Base-by-base conservation (phyloP, 92 coral and sea anemone genomes). In the Epizoanthus rinbou region DNA sequence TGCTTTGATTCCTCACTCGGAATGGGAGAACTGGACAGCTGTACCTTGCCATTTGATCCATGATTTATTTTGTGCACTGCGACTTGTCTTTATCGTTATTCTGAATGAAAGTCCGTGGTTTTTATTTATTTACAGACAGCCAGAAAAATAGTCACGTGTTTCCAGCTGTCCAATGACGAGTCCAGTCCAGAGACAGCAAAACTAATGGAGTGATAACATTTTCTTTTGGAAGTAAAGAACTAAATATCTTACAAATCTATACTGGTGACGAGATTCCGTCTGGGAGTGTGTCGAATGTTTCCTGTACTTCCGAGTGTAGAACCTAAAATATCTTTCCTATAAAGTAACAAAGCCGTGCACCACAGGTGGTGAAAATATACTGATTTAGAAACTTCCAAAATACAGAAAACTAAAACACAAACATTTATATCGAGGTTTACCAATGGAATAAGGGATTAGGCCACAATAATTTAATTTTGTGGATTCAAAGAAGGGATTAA, bases 211-310 rank as follows among this genome's bases (percentile, higher is more conserved):
- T 78, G 82, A 78, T 78, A 78, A 78, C 82, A 54, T 59, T 78
- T 78, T 43, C 71, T 56, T 62, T 19, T 60, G 37, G 41, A 59
- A 59, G 39, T 78, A 31, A 78, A 41, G 58, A 60, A 22, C 71
- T 59, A 41, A 78, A 65, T 63, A 69, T 60, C 59, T 60, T 21
- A 57, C 47, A 62, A 78, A 78, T 78, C 53, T 19, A 70, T 0
- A 37, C 43, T 23, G 53, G 82, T 78, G 82, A 78, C 82, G 82
- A 78, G 82, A 22, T 78, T 78, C 82, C 82, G 82, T 78, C 82
- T 62, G 82, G 82, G 82, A 78, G 82, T 78, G 82, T 78, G 82
- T 50, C 69, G 69, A 0, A 62, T 57, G 50, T 69, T 78, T 78
- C 82, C 82, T 78, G 82, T 63, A 41, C 57, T 78, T 78, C 71